Evolutionary conservation across 2,113 vertebrate genomes (phyloP).

Genomic region (Phylloscopus whistleri): DNA sequence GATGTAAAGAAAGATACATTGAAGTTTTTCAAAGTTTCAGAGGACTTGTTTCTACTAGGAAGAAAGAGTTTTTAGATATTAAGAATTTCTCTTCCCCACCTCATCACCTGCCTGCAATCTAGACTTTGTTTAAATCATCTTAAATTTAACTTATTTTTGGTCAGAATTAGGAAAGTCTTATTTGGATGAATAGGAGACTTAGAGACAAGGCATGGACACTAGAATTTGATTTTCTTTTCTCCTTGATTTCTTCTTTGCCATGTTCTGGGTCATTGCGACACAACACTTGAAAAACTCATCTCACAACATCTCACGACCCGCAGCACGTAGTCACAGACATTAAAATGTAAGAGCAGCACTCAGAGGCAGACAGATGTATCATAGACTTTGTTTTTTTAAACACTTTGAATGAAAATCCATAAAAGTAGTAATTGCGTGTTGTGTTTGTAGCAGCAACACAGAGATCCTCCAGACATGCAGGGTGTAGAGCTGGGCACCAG

Average conservation of each 20-base stretch:
- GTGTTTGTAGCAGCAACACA: background rate
- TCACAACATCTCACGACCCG: accelerated
- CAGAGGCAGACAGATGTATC: background rate
- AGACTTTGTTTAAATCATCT: background rate
- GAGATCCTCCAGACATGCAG: background rate
- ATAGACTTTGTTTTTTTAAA: background rate
- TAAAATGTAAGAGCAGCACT: background rate
- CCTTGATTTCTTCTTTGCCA: background rate
- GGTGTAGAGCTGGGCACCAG: accelerated
- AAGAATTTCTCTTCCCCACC: background rate
- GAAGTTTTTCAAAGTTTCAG: background rate
- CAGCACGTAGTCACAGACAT: background rate
- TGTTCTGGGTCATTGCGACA: background rate
- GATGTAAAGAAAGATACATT: background rate
- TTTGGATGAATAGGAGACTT: background rate
- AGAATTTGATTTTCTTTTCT: background rate
- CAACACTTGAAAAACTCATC: background rate
- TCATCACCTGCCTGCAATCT: accelerated
- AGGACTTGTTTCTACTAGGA: background rate
- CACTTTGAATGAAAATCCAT: background rate
- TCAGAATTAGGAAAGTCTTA: background rate
- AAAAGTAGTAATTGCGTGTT: background rate
- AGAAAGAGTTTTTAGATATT: background rate
- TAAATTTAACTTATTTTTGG: background rate
- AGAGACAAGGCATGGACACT: background rate